These are phyloP conservation scores for Nothura maculosa DNA, from an alignment of 2,797 vertebrate species.

Conservation along the genomic window DNA sequence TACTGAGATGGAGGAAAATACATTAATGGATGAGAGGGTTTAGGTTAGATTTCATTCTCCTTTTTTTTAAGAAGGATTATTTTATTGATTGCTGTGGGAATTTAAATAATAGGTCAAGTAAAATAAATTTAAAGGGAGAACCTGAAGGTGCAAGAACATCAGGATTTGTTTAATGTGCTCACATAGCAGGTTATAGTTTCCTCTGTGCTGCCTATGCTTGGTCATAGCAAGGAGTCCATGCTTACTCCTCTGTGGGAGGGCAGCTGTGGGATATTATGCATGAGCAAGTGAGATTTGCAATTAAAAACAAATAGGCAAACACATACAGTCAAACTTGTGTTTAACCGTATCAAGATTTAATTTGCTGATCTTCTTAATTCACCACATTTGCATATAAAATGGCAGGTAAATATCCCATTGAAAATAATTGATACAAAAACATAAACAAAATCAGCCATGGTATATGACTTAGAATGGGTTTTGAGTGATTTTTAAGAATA, in stretches of 20 bases:
- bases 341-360: background rate
- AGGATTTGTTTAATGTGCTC: accelerated
- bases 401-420: background rate
- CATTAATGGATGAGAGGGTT: background rate
- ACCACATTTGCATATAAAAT: background rate
- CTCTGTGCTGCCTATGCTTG: background rate
- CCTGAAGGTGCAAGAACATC: background rate
- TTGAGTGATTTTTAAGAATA: background rate
- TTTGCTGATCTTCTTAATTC: background rate
- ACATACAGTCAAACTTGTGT: background rate
- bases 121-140: background rate
- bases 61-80: background rate
- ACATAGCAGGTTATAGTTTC: background rate
- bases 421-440: background rate
- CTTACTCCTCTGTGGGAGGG: background rate
- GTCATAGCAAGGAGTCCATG: background rate
- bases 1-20: background rate
- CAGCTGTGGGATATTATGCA: background rate
- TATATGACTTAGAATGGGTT: background rate
- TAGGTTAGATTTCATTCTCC: background rate
- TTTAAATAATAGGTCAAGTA: background rate
- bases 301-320: conserved; percentile 9
- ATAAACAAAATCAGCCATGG: background rate
- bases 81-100: conserved; percentile 1
- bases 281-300: background rate